Evolutionary conservation across 2,888 invertebrate species (phyloP).

Genomic region (Salticus scenicus): DNA sequence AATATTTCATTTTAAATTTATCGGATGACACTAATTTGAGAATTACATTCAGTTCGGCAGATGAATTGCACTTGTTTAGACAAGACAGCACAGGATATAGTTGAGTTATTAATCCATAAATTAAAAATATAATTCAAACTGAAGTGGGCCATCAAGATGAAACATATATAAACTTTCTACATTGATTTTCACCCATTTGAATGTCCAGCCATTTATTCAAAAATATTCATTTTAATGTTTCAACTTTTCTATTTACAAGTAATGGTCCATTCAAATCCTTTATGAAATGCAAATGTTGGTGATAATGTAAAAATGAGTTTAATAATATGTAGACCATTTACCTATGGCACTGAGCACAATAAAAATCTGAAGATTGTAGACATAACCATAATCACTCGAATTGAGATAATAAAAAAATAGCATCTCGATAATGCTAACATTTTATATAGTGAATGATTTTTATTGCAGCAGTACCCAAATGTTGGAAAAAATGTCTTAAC

Average conservation of each 20-base stretch:
- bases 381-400: neutral
- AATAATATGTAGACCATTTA: neutral
- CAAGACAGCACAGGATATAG: no score
- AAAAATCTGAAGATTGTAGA: neutral
- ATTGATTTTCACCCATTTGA: no score
- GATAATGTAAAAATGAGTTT: neutral
- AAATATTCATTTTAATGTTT: neutral
- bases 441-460: neutral
- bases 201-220: conserved; percentile 3
- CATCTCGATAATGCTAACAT: neutral
- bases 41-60: no score
- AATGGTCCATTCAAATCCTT: neutral
- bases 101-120: no score
- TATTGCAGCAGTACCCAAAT: conserved; percentile 49
- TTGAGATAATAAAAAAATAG: conserved; percentile 23
- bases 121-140: no score
- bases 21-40: no score
- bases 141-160: no score
- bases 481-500: conserved; percentile 28
- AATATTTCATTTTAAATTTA: no score
- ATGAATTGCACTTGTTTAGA: no score
- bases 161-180: no score
- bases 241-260: neutral
- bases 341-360: conserved; percentile 20
- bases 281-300: neutral